Base-by-base conservation (phyloP, 1,140 invertebrate genomes). In the Polyergus mexicanus region DNA sequence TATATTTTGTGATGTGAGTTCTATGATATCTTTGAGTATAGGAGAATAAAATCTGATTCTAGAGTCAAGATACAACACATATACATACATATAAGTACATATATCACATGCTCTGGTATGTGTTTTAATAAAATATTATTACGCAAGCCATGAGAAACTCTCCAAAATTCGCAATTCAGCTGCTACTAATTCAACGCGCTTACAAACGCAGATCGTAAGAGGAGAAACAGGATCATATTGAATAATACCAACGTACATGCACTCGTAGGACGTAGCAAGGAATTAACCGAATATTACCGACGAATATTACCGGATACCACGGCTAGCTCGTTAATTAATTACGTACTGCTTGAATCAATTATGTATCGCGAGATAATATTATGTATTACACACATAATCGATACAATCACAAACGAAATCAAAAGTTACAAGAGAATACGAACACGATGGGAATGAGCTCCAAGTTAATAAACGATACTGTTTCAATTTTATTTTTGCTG, bases 271-370 rank as follows among this genome's bases (percentile, higher is more conserved):
- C n/a, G 19, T 22, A 69, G 22, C 38, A 78, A 85, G 62, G 65
- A 81, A 81, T 85, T 81, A 85, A 62, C 76, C n/a, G n/a, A n/a
- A n/a, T n/a, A n/a, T n/a, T n/a, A n/a, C n/a, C 65, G 11, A 13
- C 25, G 41, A 81, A 38, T 44, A 63, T 47, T 69, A 81, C 19
- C 32, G 13, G 32, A 35, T 71, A 81, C 51, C 32, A 51, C 63
- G 11, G 16, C 16, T 41, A 38, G 13, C 41, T 62, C 41, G 54
- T 85, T 81, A 81, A 85, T 85, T 81, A 85, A 85, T 85, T 85
- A 78, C 28, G 7, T 44, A n/a, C 54, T 11, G 28, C 11, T 54
- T 47, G 76, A 32, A 85, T 85, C 65, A 51, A 85, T 85, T 81
- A 85, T 71, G 51, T 71, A 81, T 85, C 13, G 32, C 16, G 63